A percentile compares a stretch with the other conserved stretches of the same genome.
Evolutionary conservation across 2,113 vertebrate species (phyloP).

Genomic region (Nettapus auritus): DNA sequence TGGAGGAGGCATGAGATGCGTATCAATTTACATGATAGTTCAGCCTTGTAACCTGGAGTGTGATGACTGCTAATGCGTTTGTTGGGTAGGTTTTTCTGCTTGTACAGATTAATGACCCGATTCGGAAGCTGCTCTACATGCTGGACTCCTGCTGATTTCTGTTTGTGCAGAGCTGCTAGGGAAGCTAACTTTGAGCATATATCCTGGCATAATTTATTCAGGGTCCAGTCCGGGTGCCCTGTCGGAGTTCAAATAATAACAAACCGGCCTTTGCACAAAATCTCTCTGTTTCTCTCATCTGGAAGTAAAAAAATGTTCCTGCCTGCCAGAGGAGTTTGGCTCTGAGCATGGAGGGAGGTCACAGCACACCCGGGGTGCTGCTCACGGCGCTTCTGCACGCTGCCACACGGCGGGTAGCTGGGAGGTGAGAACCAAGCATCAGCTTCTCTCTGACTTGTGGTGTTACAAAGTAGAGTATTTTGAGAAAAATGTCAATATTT

Average conservation of each 20-base stretch:
- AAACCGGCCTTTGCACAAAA: background rate
- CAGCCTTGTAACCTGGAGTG: slow-evolving; percentile 36
- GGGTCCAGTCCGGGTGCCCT: background rate
- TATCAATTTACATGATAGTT: slow-evolving; percentile 34
- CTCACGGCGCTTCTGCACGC: background rate
- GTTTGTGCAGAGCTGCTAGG: slow-evolving; percentile 15
- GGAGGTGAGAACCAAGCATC: background rate
- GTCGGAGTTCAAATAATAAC: background rate
- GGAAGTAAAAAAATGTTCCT: background rate
- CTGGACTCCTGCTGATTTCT: slow-evolving; percentile 32
- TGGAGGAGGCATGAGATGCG: background rate
- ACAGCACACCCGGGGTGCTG: background rate
- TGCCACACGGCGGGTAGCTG: background rate
- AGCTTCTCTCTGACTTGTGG: background rate
- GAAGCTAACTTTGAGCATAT: slow-evolving; percentile 12
- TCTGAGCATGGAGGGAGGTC: background rate
- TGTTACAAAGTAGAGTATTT: background rate
- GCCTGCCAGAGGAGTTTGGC: background rate
- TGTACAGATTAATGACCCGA: slow-evolving; percentile 59
- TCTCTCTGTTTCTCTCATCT: background rate
- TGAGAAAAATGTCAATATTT: background rate
- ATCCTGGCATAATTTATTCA: slow-evolving; percentile 16
- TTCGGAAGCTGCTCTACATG: background rate
- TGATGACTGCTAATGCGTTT: slow-evolving; percentile 40
- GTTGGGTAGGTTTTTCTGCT: slow-evolving; percentile 55